Percentiles rank a stretch among this genome's conserved stretches.
These are phyloP conservation scores for Stylophora pistillata DNA, from an alignment of 64 coral and sea anemone species.

Conservation along the genomic window DNA sequence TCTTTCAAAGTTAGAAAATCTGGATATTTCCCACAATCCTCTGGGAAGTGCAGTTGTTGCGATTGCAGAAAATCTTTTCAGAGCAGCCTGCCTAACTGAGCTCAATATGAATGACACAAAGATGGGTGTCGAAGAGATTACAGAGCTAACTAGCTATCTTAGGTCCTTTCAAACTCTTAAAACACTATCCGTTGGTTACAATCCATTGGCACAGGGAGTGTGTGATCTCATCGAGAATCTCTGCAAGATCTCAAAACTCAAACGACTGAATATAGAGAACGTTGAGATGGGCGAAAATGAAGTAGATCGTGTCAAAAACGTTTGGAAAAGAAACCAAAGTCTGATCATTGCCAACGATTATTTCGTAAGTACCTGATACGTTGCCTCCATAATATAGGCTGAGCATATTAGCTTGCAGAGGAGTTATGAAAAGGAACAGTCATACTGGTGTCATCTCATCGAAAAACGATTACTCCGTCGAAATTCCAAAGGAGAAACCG, in stretches of 20 bases:
- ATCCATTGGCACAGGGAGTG: neutral
- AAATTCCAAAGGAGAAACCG: no score
- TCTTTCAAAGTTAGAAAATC: neutral
- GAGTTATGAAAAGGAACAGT: no score
- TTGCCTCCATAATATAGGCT: no score
- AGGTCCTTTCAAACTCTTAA: neutral
- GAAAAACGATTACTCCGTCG: no score
- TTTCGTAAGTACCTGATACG: neutral
- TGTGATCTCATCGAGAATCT: neutral
- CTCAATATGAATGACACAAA: neutral
- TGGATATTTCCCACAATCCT: neutral
- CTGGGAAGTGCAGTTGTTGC: neutral
- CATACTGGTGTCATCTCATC: no score
- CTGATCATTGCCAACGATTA: neutral
- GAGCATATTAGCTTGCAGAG: no score
- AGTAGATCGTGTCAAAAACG: neutral
- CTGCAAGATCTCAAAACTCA: neutral
- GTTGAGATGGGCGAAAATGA: neutral
- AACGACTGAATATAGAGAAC: neutral
- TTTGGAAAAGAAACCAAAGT: neutral
- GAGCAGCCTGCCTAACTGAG: neutral
- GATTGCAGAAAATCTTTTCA: neutral
- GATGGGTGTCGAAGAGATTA: neutral
- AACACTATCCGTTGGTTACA: neutral
- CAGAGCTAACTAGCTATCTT: neutral